Conservation (phyloP, 1,140 invertebrate genomes). For the Coenobita brevimanus region DNA sequence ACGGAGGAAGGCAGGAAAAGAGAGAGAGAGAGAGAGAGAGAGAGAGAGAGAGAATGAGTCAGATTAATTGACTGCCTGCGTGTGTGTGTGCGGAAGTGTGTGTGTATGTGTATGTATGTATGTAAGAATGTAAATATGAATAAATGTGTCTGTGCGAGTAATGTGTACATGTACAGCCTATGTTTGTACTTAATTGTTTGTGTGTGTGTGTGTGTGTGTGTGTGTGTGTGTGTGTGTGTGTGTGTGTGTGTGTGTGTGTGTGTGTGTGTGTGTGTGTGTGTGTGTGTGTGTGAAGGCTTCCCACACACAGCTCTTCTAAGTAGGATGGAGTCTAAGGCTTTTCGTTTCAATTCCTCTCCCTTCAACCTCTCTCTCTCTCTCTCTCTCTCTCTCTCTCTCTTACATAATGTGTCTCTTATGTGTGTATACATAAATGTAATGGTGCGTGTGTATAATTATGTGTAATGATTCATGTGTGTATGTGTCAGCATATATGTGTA, state of each 20-base stretch:
- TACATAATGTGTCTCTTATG: too few species aligned
- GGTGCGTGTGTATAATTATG: not conserved
- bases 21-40: not conserved
- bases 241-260: not conserved
- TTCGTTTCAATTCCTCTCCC: too few species aligned
- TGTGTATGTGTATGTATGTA: not conserved
- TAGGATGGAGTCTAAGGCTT: too few species aligned
- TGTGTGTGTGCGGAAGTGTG: not conserved
- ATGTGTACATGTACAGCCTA: not conserved
- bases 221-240: not conserved
- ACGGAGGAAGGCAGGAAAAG: not conserved
- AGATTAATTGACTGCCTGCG: not conserved
- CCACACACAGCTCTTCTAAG: too few species aligned
- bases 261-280: conserved; percentile 16
- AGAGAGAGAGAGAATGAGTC: not conserved
- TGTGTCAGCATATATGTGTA: conserved; percentile 9
- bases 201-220: not conserved
- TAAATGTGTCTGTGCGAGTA: not conserved
- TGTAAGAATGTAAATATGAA: not conserved
- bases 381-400: too few species aligned
- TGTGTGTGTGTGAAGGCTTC: too few species aligned
- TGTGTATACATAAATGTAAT: not conserved
- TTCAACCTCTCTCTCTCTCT: too few species aligned
- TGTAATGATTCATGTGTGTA: not conserved
- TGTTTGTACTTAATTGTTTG: too few species aligned